phyloP scores from a whole-genome alignment of 2,797 vertebrate species.

The Sebastes itinus region DNA sequence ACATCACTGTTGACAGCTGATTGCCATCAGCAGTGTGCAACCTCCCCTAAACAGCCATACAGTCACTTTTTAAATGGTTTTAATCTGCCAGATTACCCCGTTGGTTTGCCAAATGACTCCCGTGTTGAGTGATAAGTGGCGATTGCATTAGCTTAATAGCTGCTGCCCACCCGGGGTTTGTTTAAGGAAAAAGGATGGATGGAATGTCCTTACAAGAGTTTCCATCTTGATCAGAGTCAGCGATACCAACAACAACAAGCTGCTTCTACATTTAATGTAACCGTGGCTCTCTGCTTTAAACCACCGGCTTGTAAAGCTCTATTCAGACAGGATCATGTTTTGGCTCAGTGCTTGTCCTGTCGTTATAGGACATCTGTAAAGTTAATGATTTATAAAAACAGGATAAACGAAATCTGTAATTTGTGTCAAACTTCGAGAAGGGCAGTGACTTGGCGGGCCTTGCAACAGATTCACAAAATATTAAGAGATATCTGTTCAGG shows the following conservation, averaged over 20 bases:
- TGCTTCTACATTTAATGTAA: background rate
- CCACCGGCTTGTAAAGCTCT: background rate
- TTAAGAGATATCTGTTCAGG: background rate
- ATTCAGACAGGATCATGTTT: background rate
- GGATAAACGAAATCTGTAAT: background rate
- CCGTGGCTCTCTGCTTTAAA: background rate
- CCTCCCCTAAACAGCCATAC: constrained; percentile 53
- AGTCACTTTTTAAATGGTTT: constrained; percentile 64
- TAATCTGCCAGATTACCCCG: constrained; percentile 63
- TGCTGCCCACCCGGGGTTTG: constrained; percentile 52
- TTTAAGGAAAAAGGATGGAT: constrained; percentile 53
- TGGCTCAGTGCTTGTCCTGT: background rate
- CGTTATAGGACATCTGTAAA: background rate
- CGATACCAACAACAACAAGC: background rate
- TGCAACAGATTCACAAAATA: background rate
- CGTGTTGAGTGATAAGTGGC: constrained; percentile 55
- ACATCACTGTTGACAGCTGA: constrained; percentile 66
- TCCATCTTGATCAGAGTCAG: constrained; percentile 37
- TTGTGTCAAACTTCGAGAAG: background rate
- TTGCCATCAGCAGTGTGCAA: constrained; percentile 49
- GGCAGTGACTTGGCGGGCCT: background rate
- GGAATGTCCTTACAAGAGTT: constrained; percentile 23
- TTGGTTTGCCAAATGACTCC: constrained; percentile 66
- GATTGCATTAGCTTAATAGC: constrained; percentile 70
- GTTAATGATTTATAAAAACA: background rate